These are phyloP conservation scores for Epinotia nisella DNA, from an alignment of 2,888 invertebrate genomes.

Conservation along the genomic window DNA sequence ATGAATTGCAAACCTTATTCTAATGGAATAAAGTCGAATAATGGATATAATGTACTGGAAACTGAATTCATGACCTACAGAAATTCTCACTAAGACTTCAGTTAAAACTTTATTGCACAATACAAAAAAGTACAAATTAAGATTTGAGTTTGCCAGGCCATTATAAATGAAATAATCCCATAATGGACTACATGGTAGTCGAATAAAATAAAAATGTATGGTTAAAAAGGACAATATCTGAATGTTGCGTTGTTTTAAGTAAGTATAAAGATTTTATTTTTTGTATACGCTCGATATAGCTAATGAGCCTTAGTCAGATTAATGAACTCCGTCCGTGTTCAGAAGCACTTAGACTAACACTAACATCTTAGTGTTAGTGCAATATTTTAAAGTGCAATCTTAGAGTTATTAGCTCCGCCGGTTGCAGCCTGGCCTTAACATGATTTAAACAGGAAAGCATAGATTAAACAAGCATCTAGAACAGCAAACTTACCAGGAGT, in stretches of 20 bases:
- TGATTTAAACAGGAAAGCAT: slow-evolving; percentile 27
- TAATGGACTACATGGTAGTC: too few species aligned
- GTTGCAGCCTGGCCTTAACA: slow-evolving; percentile 24
- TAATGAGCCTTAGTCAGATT: background rate
- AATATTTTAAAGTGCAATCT: slow-evolving; percentile 39
- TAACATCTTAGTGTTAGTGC: slow-evolving; percentile 30
- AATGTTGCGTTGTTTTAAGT: too few species aligned
- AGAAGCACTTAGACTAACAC: slow-evolving; percentile 26
- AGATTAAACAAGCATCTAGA: slow-evolving; percentile 39
- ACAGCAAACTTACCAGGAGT: slow-evolving; percentile 23
- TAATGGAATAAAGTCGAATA: background rate
- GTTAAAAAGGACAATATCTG: background rate
- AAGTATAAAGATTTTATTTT: too few species aligned
- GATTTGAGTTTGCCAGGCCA: background rate
- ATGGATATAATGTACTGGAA: background rate
- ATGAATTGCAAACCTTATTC: background rate
- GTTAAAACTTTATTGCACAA: background rate
- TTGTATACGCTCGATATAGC: background rate
- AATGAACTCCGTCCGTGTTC: slow-evolving; percentile 12
- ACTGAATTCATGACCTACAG: slow-evolving; percentile 1
- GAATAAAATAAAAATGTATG: background rate
- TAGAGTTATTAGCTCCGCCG: slow-evolving; percentile 28
- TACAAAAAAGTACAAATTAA: background rate
- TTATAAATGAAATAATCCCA: background rate
- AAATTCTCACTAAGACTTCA: background rate